Evolutionary conservation across 2,888 invertebrate genomes (phyloP), one percentile per base, ranked within the genome.

Genomic region (Panzeria rudis): DNA sequence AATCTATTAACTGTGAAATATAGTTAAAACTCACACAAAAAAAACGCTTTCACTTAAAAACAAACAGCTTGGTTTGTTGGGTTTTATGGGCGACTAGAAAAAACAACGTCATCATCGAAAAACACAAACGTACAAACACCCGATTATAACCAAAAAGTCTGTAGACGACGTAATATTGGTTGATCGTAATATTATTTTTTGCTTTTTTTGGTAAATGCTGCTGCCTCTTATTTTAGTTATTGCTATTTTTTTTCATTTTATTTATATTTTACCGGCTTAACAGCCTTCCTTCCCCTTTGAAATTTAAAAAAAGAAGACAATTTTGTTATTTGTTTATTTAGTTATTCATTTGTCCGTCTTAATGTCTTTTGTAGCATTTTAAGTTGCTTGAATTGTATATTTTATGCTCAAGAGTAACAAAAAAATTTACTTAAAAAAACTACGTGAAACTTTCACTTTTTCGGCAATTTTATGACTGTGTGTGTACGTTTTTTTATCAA

Each of bases 371-470:
- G 59, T 59, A 62, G 29, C 61, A 52, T 80, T 80, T 62, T 41
- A 66, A 76, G n/a, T 44, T 66, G 47, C 54, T 1, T 23, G 20
- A 41, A 47, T 38, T 35, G 50, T 50, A 23, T 44, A 35, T 78
- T 69, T 69, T 78, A 54, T 61, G 50, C 69, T 78, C 50, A 69
- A 69, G 41, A 71, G 77, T 20, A 78, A 59, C 56, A 68, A 68
- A 64, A 54, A 47, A 25, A 7, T 8, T 23, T 25, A 25, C 38
- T 9, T 0, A 69, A 25, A 80, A 72, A 88, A 66, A 84, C 23
- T 81, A 85, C 81, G 75, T 82, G 89, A 88, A 91, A 91, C 92
- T 91, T 91, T 91, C 92, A 92, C 92, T 92, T 92, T 91, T 92
- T 92, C 90, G 92, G 92, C 90, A 90, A 89, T 90, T 77, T 83